phyloP scores from a whole-genome alignment of 2,797 vertebrate genomes.

The Coregonus suidteri region DNA sequence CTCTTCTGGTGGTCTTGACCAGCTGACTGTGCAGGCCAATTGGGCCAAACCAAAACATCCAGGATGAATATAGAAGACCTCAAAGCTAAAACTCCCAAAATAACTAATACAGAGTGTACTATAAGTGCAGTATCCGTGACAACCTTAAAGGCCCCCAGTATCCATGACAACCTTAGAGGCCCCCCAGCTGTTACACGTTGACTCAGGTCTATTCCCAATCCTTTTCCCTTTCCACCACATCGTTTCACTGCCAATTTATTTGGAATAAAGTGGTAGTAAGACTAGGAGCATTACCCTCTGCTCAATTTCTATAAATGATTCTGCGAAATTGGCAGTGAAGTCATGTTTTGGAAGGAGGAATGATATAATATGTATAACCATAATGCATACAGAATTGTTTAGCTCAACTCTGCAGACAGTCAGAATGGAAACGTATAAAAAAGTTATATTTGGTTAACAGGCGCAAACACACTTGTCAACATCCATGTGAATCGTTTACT shows the following conservation, averaged over 20 bases:
- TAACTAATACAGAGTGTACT: not conserved
- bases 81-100: not conserved
- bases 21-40: constrained; percentile 60
- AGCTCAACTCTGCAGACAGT: constrained; percentile 28
- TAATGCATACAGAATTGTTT: constrained; percentile 28
- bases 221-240: constrained; percentile 9
- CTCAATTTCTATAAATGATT: not conserved
- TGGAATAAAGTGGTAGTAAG: constrained; percentile 16
- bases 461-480: constrained; percentile 62
- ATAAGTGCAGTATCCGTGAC: not conserved
- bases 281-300: not conserved
- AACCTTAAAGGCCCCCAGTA: constrained; percentile 4
- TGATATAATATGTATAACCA: not conserved
- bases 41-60: constrained; percentile 20
- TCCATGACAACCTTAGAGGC: not conserved
- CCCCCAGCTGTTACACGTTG: not conserved
- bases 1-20: constrained; percentile 67
- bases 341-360: no score
- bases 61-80: not conserved
- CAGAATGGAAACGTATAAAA: constrained; percentile 36
- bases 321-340: no score
- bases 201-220: constrained; percentile 24
- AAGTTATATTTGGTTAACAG: constrained; percentile 32
- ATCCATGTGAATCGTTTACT: constrained; percentile 54
- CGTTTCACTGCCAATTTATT: constrained; percentile 28